Evolutionary conservation across 2,797 vertebrate genomes (phyloP).

Genomic region (Microctenopoma steveboyesi): DNA sequence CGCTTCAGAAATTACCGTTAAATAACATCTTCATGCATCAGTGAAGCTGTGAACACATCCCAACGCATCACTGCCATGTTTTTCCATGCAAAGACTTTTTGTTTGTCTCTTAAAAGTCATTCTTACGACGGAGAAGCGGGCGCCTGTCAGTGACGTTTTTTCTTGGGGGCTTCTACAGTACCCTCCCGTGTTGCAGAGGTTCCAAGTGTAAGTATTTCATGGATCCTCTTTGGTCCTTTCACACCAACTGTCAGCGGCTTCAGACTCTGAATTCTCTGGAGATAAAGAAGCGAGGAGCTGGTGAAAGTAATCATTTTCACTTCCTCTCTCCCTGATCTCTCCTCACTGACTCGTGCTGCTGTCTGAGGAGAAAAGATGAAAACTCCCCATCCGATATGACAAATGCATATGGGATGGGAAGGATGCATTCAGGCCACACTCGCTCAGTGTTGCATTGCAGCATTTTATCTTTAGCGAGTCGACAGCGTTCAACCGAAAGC

Average conservation of each 20-base stretch:
- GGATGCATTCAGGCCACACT: constrained; percentile 63
- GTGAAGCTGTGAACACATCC: constrained; percentile 28
- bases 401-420: constrained; percentile 61
- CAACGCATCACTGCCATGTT: constrained; percentile 39
- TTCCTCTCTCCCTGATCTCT: constrained; percentile 68
- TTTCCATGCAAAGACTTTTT: constrained; percentile 22
- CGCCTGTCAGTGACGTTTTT: constrained; percentile 45
- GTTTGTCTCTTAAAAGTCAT: constrained; percentile 48
- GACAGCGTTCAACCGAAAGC: constrained; percentile 32
- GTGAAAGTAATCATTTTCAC: constrained; percentile 75
- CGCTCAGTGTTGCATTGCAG: constrained; percentile 59
- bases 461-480: constrained; percentile 52
- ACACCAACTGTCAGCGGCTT: constrained; percentile 67
- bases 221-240: constrained; percentile 69
- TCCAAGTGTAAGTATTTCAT: constrained; percentile 65
- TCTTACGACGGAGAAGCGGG: constrained; percentile 30
- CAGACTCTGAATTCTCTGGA: constrained; percentile 63
- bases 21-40: constrained; percentile 59
- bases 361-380: constrained; percentile 58
- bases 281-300: constrained; percentile 65
- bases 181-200: constrained; percentile 50
- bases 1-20: constrained; percentile 58
- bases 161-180: constrained; percentile 33
- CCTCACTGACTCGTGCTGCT: constrained; percentile 52
- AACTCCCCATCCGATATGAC: constrained; percentile 58